Evolutionary conservation across 2,888 invertebrate genomes (phyloP), one percentile per base, ranked within the genome.

Genomic region (Amphimallon solstitiale): DNA sequence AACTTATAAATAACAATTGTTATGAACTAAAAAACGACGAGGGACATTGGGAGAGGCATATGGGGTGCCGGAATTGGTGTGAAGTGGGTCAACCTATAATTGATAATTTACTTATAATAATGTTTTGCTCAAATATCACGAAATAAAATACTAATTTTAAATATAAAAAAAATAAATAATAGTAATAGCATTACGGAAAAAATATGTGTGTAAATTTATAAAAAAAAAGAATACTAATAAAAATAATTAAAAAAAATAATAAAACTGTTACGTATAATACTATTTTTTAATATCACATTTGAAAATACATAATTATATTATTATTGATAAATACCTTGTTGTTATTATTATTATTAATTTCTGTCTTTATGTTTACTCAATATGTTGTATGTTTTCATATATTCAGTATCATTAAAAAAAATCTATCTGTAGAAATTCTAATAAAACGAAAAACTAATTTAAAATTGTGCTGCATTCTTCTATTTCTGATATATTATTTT

Each of bases 201-300:
- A 29, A 29, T 7, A 5, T 29, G 9, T 29, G 29, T 29, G 29
- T 29, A 29, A 29, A 29, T 29, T 5, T 29, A 7, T 1, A 40
- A 40, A 40, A 38, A 40, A 37, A 49, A 49, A n/a, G n/a, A n/a
- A n/a, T n/a, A n/a, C n/a, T n/a, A n/a, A n/a, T n/a, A n/a, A n/a
- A 29, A 29, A 29, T 29, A 29, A 29, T 29, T 3, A 40, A 38
- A 54, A 38, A 37, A 54, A 54, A 54, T n/a, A n/a, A 17, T 35
- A 54, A 21, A 38, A 52, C 52, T 52, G 49, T 49, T 29, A 29
- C 2, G 54, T 38, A 62, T 66, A 66, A 66, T 66, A 66, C 66
- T 66, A 66, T 63, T 48, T 66, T 63, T 63, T 63, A 43, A 66
- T 66, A 66, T 66, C 66, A 66, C 66, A 66, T 56, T 66, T 56